Conservation (phyloP, 2,113 vertebrate genomes). For the Bubo blakistoni region DNA sequence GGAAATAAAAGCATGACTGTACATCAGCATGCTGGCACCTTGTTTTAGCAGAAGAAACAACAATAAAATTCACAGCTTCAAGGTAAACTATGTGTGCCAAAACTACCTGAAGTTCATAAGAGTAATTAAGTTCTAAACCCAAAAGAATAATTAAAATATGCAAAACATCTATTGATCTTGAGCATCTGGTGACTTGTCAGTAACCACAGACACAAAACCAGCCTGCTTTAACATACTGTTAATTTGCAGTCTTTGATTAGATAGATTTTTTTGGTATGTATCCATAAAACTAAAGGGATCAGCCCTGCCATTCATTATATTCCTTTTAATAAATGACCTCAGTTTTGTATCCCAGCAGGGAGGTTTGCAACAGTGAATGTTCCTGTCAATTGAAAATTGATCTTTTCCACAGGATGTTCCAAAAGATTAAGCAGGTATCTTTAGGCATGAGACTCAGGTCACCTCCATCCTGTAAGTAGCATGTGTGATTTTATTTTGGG, state of each 20-base stretch:
- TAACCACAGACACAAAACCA: constrained; percentile 5
- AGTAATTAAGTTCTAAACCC: constrained; percentile 49
- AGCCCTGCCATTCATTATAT: not conserved
- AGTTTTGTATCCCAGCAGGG: constrained; percentile 11
- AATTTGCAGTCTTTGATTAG: constrained; percentile 37
- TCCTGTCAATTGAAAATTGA: constrained; percentile 42
- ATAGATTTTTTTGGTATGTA: not conserved
- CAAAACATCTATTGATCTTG: constrained; percentile 40
- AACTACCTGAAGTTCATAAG: constrained; percentile 37
- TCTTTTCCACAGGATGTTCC: constrained; percentile 22
- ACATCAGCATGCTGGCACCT: not conserved
- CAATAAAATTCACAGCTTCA: constrained; percentile 3
- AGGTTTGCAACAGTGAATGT: constrained; percentile 2
- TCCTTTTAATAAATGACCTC: constrained; percentile 19
- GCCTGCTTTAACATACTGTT: not conserved
- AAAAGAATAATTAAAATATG: constrained; percentile 55
- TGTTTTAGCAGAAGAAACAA: not conserved
- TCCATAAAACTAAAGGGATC: constrained; percentile 1
- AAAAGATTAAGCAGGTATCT: constrained; percentile 26
- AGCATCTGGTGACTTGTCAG: constrained; percentile 50
- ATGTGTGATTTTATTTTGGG: not conserved
- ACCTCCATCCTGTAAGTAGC: not conserved
- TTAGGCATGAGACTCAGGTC: not conserved
- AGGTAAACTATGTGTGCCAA: constrained; percentile 34
- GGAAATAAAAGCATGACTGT: not conserved